A percentile compares a stretch with the other conserved stretches of the same genome.
Evolutionary conservation across 2,797 vertebrate genomes (phyloP).

Genomic region (Spheniscus humboldti): DNA sequence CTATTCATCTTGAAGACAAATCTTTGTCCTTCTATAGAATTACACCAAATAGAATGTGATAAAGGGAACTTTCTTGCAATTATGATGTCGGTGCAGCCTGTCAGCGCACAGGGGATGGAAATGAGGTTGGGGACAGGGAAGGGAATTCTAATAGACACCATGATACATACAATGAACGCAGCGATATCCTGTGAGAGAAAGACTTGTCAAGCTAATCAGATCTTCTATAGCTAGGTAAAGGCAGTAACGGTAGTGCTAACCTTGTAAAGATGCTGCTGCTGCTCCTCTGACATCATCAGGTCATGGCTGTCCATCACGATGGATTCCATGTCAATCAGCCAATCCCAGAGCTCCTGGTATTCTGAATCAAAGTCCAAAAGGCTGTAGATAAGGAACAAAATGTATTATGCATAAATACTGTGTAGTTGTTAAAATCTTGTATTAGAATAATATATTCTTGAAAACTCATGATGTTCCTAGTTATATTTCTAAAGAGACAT

Average conservation of each 20-base stretch:
- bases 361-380: conserved; percentile 94
- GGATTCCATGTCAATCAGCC: conserved; percentile 98
- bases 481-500: conserved; percentile 66
- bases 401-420: conserved; percentile 79
- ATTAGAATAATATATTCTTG: conserved; percentile 78
- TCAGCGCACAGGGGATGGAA: conserved; percentile 76
- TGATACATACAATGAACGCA: conserved; percentile 77
- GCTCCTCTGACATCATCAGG: conserved; percentile 98
- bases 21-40: conserved; percentile 80
- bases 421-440: conserved; percentile 74
- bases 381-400: conserved; percentile 81
- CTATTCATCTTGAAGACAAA: conserved; percentile 81
- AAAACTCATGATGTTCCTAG: conserved; percentile 70
- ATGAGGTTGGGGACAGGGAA: conserved; percentile 78
- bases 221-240: conserved; percentile 77
- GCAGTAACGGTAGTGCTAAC: conserved; percentile 79
- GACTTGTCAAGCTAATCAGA: conserved; percentile 82
- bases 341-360: conserved; percentile 97
- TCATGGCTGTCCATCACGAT: conserved; percentile 94
- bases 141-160: conserved; percentile 82
- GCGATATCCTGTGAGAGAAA: conserved; percentile 75
- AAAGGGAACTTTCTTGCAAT: conserved; percentile 81
- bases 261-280: conserved; percentile 95
- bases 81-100: conserved; percentile 77
- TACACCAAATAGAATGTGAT: conserved; percentile 81